Evolutionary conservation across 2,888 invertebrate species (phyloP).

Genomic region (Tenthredo scrophulariae): DNA sequence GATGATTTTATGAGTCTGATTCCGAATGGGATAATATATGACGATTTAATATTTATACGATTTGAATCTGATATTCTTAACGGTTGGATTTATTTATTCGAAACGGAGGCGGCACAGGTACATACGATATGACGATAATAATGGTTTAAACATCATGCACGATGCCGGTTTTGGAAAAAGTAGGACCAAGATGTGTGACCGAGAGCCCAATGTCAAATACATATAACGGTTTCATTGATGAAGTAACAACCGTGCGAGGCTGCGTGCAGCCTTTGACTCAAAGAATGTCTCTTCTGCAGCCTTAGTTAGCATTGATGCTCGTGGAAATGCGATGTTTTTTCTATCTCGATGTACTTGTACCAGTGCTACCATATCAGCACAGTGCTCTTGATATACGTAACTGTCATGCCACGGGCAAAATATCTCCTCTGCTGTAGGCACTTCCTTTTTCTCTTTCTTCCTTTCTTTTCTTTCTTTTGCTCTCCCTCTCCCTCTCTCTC

Average conservation of each 20-base stretch:
- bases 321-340: constrained; percentile 10
- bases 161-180: constrained; percentile 38
- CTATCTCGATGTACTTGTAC: constrained; percentile 22
- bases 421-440: constrained; percentile 25
- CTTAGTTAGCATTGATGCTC: constrained; percentile 14
- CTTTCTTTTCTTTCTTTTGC: neutral
- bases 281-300: constrained; percentile 10
- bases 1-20: neutral
- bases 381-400: constrained; percentile 45
- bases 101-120: neutral
- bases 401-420: constrained; percentile 46
- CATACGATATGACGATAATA: neutral
- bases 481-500: neutral
- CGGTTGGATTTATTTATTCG: neutral
- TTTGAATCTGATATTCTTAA: neutral
- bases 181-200: constrained; percentile 25
- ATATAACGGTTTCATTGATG: constrained; percentile 71
- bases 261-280: neutral
- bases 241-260: constrained; percentile 57
- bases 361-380: constrained; percentile 31
- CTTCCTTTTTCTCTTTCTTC: constrained; percentile 21
- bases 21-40: neutral
- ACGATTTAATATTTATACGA: neutral
- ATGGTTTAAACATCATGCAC: neutral
- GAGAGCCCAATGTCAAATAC: constrained; percentile 71